phyloP scores from a whole-genome alignment of 2,797 vertebrate species.

The Coreius guichenoti region DNA sequence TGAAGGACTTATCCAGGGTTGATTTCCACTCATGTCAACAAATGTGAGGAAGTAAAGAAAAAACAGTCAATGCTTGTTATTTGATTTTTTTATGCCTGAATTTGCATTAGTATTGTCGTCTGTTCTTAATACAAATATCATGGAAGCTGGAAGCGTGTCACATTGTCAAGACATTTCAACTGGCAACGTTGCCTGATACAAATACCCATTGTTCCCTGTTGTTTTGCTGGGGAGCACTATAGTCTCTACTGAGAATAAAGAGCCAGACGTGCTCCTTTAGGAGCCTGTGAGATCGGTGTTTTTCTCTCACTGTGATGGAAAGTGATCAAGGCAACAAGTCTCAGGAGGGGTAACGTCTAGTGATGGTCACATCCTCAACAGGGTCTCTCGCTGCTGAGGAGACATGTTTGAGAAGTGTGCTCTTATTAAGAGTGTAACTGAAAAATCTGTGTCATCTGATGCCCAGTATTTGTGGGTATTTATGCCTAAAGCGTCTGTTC shows the following conservation, averaged over 20 bases:
- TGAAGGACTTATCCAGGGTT: conserved; percentile 13
- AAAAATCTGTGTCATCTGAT: conserved; percentile 10
- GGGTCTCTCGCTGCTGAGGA: conserved; percentile 32
- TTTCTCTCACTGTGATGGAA: conserved; percentile 74
- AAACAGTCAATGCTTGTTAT: not conserved
- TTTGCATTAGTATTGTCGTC: not conserved
- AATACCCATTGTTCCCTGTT: conserved; percentile 59
- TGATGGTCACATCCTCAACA: conserved; percentile 58
- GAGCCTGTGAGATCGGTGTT: conserved; percentile 60
- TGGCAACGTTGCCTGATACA: conserved; percentile 57
- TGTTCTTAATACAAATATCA: conserved; percentile 5
- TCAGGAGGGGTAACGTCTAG: conserved; percentile 65
- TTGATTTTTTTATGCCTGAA: not conserved
- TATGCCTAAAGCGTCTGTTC: not conserved
- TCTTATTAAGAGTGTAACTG: conserved; percentile 37
- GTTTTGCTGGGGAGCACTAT: conserved; percentile 55
- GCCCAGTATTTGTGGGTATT: conserved; percentile 24
- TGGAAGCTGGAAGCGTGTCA: not conserved
- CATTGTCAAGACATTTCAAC: conserved; percentile 31
- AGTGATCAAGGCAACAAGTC: conserved; percentile 78
- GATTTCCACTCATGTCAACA: not conserved
- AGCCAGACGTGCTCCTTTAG: conserved; percentile 65
- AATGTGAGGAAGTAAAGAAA: not conserved
- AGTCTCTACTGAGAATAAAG: conserved; percentile 60
- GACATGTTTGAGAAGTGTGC: conserved; percentile 17